Conservation (phyloP, 92 coral and sea anemone genomes). For the Epizoanthus ramosus region DNA sequence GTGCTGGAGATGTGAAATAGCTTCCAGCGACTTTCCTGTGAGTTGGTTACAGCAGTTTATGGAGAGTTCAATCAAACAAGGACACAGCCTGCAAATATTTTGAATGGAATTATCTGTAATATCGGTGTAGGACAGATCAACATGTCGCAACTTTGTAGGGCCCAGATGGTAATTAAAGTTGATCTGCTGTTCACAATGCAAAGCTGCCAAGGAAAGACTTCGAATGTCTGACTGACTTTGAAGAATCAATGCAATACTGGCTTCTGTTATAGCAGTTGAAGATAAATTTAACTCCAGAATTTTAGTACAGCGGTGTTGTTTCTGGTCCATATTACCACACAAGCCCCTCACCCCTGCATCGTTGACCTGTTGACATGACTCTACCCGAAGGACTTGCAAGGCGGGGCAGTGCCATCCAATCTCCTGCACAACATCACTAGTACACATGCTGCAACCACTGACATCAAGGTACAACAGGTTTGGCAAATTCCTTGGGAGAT, state of each 20-base stretch:
- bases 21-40: slow-evolving; percentile 44
- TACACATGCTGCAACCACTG: slow-evolving; percentile 59
- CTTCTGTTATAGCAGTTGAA: slow-evolving; percentile 64
- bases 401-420: slow-evolving; percentile 63
- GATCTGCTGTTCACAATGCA: not conserved
- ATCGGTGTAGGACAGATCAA: slow-evolving; percentile 64
- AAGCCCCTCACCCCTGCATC: slow-evolving; percentile 66
- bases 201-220: slow-evolving; percentile 62
- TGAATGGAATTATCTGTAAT: slow-evolving; percentile 40
- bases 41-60: slow-evolving; percentile 54
- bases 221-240: slow-evolving; percentile 52
- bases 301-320: slow-evolving; percentile 37
- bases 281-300: slow-evolving; percentile 68
- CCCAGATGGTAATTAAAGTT: slow-evolving; percentile 34
- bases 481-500: slow-evolving; percentile 55
- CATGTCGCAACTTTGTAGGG: slow-evolving; percentile 33
- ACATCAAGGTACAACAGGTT: slow-evolving; percentile 59
- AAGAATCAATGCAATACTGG: slow-evolving; percentile 58
- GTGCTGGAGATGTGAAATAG: slow-evolving; percentile 41
- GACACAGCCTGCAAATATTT: slow-evolving; percentile 59
- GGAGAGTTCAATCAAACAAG: slow-evolving; percentile 48
- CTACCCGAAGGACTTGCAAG: slow-evolving; percentile 64
- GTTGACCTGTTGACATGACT: slow-evolving; percentile 66
- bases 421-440: slow-evolving; percentile 52
- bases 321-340: slow-evolving; percentile 26